These are phyloP conservation scores for Napeogenes inachia DNA, from an alignment of 2,888 invertebrate species.

Conservation along the genomic window DNA sequence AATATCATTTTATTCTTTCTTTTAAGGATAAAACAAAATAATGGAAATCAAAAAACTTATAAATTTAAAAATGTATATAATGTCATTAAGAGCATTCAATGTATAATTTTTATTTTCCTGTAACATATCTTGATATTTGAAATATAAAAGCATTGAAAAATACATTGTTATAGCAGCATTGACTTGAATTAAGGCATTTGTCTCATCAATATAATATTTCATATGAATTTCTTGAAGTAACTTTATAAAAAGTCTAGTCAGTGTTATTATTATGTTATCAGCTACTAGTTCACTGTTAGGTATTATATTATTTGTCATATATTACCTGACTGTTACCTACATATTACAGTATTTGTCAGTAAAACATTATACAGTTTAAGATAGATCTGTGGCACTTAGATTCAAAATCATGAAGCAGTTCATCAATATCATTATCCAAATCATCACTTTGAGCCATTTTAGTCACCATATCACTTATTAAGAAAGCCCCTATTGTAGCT, in stretches of 20 bases:
- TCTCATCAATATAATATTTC: too few species aligned
- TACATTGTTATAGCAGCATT: slow-evolving; percentile 2
- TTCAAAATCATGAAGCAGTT: slow-evolving; percentile 96
- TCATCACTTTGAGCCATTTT: slow-evolving; percentile 94
- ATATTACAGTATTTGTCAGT: slow-evolving; percentile 50
- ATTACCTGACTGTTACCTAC: too few species aligned
- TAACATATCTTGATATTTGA: neutral
- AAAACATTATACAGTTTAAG: slow-evolving; percentile 96
- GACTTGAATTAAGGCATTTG: neutral
- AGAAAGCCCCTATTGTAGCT: slow-evolving; percentile 98
- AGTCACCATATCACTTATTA: slow-evolving; percentile 96
- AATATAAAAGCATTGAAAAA: slow-evolving; percentile 5
- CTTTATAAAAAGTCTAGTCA: too few species aligned
- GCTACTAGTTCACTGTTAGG: neutral
- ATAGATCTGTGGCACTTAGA: slow-evolving; percentile 89
- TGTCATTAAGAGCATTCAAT: neutral
- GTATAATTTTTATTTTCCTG: slow-evolving; percentile 1
- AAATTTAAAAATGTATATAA: neutral
- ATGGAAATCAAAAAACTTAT: neutral
- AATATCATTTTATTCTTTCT: too few species aligned
- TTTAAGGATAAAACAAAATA: too few species aligned
- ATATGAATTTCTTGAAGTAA: too few species aligned
- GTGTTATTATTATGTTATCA: too few species aligned
- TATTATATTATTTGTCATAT: too few species aligned
- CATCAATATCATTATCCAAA: slow-evolving; percentile 98